Conservation (phyloP, 2,113 vertebrate species). For the Beaufortia kweichowensis region DNA sequence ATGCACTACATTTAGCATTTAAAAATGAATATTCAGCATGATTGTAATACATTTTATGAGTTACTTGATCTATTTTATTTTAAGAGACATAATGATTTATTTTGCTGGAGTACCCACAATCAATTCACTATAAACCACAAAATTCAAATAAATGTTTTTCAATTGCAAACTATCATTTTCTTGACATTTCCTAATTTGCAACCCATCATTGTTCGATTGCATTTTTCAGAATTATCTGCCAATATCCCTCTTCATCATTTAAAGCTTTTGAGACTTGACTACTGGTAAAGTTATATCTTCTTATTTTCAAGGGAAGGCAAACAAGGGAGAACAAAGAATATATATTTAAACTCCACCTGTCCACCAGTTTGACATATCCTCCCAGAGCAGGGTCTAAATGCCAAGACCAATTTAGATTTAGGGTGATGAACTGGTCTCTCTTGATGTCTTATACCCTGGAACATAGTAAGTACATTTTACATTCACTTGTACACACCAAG, state of each 20-base stretch:
- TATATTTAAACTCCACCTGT: constrained; percentile 70
- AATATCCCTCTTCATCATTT: not conserved
- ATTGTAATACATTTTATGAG: not conserved
- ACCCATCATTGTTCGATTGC: not conserved
- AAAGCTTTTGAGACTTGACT: not conserved
- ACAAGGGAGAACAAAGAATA: constrained; percentile 54
- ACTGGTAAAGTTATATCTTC: not conserved
- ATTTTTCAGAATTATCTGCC: not conserved
- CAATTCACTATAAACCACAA: not conserved
- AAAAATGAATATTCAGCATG: constrained; percentile 3
- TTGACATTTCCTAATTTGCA: not conserved
- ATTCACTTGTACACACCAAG: not conserved
- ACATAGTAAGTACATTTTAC: not conserved
- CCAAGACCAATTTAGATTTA: constrained; percentile 59
- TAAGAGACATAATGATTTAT: too few relatives aligned
- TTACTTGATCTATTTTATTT: not conserved
- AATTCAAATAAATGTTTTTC: constrained; percentile 1
- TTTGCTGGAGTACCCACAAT: too few relatives aligned
- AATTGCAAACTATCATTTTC: not conserved
- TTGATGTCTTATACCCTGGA: not conserved
- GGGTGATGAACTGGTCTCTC: constrained; percentile 1
- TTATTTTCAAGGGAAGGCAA: constrained; percentile 1
- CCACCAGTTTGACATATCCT: constrained; percentile 47
- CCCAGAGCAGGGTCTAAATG: constrained; percentile 49
- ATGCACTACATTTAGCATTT: constrained; percentile 1